Conservation (phyloP, 2,888 invertebrate species). For the Terebella lapidaria region DNA sequence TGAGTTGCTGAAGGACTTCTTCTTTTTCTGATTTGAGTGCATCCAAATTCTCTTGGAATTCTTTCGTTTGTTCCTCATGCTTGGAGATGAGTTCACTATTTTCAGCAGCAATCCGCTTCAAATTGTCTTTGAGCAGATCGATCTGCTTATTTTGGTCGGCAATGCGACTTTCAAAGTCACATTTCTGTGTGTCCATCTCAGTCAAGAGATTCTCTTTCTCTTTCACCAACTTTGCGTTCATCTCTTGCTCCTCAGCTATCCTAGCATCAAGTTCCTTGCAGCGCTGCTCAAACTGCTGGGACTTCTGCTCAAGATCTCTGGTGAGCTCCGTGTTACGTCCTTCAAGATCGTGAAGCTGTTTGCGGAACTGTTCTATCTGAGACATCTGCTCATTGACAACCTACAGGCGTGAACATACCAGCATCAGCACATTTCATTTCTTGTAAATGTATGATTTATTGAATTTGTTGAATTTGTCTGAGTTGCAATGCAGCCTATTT, state of each 20-base stretch:
- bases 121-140: slow-evolving; percentile 15
- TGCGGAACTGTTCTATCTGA: slow-evolving; percentile 26
- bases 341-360: slow-evolving; percentile 10
- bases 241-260: neutral
- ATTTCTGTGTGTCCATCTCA: slow-evolving; percentile 15
- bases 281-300: slow-evolving; percentile 1
- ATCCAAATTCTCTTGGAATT: neutral
- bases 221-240: slow-evolving; percentile 26
- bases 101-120: slow-evolving; percentile 4
- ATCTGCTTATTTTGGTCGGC: slow-evolving; percentile 16
- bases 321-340: slow-evolving; percentile 6
- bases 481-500: no score
- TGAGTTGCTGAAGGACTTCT: slow-evolving; percentile 4
- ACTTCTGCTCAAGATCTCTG: slow-evolving; percentile 4
- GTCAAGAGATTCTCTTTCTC: slow-evolving; percentile 35
- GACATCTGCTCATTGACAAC: slow-evolving; percentile 30
- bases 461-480: no score
- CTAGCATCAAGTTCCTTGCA: slow-evolving; percentile 1
- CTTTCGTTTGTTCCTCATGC: slow-evolving; percentile 4
- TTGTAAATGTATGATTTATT: no score
- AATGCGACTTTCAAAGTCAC: slow-evolving; percentile 15
- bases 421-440: neutral
- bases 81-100: slow-evolving; percentile 4
- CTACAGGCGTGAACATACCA: neutral
- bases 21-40: neutral